A percentile compares a stretch with the other conserved stretches of the same genome.
Evolutionary conservation across 2,113 vertebrate species (phyloP).

Genomic region (Meleagris gallopavo): DNA sequence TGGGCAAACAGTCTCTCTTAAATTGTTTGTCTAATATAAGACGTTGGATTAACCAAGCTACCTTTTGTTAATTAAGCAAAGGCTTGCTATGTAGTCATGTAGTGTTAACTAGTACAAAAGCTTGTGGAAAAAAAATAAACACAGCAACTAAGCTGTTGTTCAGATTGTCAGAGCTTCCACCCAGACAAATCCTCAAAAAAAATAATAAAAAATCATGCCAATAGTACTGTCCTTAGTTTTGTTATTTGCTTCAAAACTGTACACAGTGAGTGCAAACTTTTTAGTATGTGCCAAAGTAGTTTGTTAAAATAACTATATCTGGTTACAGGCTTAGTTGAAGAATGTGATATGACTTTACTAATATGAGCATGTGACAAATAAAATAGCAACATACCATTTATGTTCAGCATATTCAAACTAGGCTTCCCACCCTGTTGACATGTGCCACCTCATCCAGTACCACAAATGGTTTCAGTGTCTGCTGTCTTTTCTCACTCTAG

Average conservation of each 20-base stretch:
- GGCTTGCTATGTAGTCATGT: background rate
- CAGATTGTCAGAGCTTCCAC: background rate
- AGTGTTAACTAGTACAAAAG: slow-evolving; percentile 26
- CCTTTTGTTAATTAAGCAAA: slow-evolving; percentile 8
- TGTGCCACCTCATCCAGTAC: background rate
- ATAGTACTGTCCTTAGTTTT: background rate
- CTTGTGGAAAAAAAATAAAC: slow-evolving; percentile 29
- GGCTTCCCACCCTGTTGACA: background rate
- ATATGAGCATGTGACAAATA: background rate
- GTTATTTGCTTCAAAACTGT: background rate
- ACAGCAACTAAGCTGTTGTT: background rate
- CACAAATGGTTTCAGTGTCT: background rate
- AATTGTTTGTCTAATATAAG: slow-evolving; percentile 14
- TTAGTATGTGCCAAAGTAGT: background rate
- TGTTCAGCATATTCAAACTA: background rate
- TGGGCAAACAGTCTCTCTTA: background rate
- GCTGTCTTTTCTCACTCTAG: fast-evolving
- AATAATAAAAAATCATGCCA: background rate
- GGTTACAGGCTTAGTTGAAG: background rate
- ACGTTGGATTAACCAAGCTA: background rate
- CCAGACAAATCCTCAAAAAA: background rate
- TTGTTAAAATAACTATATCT: background rate
- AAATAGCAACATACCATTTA: background rate
- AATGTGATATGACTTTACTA: background rate
- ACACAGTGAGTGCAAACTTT: background rate